Evolutionary conservation across 2,888 invertebrate species (phyloP).

Genomic region (Taphrorychus bicolor): DNA sequence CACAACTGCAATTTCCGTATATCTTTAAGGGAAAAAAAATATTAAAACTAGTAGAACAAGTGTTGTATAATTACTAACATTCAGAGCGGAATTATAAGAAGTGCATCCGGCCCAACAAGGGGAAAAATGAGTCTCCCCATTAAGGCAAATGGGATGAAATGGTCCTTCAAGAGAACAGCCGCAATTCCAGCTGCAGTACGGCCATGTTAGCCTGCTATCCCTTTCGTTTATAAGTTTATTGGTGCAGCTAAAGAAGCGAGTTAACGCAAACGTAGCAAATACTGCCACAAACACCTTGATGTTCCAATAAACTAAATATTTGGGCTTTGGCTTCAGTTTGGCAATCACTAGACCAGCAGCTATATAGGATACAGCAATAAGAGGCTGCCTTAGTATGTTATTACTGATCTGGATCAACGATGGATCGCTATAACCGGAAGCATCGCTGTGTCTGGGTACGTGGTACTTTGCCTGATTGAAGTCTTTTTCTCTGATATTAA

Average conservation of each 20-base stretch:
- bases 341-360: constrained; percentile 65
- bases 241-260: constrained; percentile 51
- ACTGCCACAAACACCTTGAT: constrained; percentile 59
- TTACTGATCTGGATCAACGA: constrained; percentile 62
- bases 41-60: not conserved
- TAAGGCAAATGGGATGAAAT: constrained; percentile 71
- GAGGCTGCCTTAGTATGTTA: constrained; percentile 65
- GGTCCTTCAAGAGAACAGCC: constrained; percentile 61
- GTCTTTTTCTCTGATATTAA: constrained; percentile 63
- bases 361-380: constrained; percentile 63
- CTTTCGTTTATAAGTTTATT: constrained; percentile 56
- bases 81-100: constrained; percentile 54
- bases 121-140: constrained; percentile 69
- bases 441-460: constrained; percentile 61
- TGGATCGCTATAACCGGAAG: constrained; percentile 64
- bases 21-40: constrained; percentile 47
- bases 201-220: constrained; percentile 58
- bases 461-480: constrained; percentile 68
- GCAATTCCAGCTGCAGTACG: constrained; percentile 65
- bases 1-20: constrained; percentile 65
- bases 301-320: constrained; percentile 63
- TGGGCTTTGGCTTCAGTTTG: constrained; percentile 62
- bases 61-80: constrained; percentile 50
- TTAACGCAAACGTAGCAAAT: constrained; percentile 60
- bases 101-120: constrained; percentile 79